Evolutionary conservation across 2,888 invertebrate genomes (phyloP).

Genomic region (Lepidocyrtoides sp.): DNA sequence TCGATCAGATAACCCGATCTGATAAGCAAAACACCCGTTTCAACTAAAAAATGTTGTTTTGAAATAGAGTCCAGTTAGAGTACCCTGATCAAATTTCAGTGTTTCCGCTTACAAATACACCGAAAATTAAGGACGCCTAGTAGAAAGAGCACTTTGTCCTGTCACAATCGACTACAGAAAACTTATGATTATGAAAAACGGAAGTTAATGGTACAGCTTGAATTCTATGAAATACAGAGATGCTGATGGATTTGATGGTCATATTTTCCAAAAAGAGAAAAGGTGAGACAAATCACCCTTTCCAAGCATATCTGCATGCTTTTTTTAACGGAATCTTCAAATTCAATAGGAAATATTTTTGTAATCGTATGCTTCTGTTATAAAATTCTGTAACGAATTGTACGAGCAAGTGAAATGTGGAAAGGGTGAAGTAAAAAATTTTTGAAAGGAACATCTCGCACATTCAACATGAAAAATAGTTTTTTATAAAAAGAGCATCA

Average conservation of each 20-base stretch:
- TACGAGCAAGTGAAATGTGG: not conserved
- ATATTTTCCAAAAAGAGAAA: not conserved
- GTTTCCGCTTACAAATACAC: conserved; percentile 58
- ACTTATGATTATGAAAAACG: conserved; percentile 68
- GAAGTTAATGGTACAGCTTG: conserved; percentile 51
- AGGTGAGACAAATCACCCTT: conserved; percentile 68
- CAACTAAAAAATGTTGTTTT: not conserved
- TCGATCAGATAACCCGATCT: not conserved
- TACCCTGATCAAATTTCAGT: conserved; percentile 68
- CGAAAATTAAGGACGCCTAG: not conserved
- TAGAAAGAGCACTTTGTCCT: not conserved
- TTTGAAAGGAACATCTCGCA: not conserved
- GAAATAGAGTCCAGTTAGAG: not conserved
- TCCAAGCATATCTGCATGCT: conserved; percentile 3
- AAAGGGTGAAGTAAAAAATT: not conserved
- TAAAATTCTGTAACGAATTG: not conserved
- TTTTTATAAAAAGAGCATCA: conserved; percentile 11
- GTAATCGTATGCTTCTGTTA: not conserved
- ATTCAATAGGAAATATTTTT: conserved; percentile 39
- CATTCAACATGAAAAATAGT: conserved; percentile 20
- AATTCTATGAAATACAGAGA: no score
- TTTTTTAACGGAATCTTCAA: not conserved
- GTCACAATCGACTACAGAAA: not conserved
- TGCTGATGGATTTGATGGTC: no score
- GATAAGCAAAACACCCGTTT: not conserved